These are phyloP conservation scores for Drosophila baimaii DNA, from an alignment of 1,140 invertebrate species.

Conservation along the genomic window DNA sequence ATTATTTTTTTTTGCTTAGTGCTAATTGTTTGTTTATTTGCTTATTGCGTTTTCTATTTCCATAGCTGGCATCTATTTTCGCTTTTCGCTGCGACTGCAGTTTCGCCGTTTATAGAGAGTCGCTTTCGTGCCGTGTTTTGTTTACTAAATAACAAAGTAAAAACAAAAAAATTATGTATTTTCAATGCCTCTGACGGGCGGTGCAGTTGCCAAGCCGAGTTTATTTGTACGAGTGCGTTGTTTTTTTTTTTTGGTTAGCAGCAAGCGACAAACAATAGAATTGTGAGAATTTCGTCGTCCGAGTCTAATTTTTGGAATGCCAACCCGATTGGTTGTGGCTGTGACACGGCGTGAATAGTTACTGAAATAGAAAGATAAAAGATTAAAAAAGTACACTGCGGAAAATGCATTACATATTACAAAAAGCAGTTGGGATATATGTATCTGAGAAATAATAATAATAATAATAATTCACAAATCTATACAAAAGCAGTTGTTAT, in stretches of 20 bases:
- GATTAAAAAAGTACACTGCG: too few species aligned
- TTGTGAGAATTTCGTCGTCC: slow-evolving; percentile 36
- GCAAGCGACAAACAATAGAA: slow-evolving; percentile 51
- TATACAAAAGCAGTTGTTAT: not conserved
- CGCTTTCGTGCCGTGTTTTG: slow-evolving; percentile 29
- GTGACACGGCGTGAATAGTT: slow-evolving; percentile 26
- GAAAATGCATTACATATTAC: not conserved
- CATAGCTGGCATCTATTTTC: slow-evolving; percentile 24
- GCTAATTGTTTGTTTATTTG: slow-evolving; percentile 80
- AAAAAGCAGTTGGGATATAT: not conserved
- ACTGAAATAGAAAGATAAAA: not conserved
- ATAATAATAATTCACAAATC: too few species aligned
- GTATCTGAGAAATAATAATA: too few species aligned
- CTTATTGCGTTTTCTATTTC: slow-evolving; percentile 68
- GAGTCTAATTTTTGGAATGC: slow-evolving; percentile 28
- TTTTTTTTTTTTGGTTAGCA: slow-evolving; percentile 35
- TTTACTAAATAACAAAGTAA: slow-evolving; percentile 63
- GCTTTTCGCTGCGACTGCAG: slow-evolving; percentile 36
- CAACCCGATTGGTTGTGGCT: slow-evolving; percentile 10
- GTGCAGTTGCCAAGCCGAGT: slow-evolving; percentile 49
- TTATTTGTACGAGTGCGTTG: slow-evolving; percentile 43
- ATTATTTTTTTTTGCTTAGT: slow-evolving; percentile 28
- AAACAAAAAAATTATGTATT: slow-evolving; percentile 10
- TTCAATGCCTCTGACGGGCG: slow-evolving; percentile 5
- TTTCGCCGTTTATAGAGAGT: slow-evolving; percentile 16